Evolutionary conservation across 1,140 invertebrate genomes (phyloP).

Genomic region (Bombus soroeensis): DNA sequence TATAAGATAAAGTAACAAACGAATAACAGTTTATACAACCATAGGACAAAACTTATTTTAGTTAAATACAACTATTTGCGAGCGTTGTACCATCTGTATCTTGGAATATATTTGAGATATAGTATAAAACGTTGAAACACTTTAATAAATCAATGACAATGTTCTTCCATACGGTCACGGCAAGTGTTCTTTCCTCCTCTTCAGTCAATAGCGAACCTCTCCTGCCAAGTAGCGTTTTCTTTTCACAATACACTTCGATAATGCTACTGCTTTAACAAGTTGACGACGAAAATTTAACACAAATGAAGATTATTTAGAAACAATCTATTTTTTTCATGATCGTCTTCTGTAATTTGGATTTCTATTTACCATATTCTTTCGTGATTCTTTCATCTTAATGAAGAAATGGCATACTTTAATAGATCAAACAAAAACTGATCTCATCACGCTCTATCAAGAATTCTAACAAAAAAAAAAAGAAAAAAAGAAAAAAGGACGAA

Average conservation of each 20-base stretch:
- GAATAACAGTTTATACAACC: no score
- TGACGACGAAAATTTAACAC: background rate
- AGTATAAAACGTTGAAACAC: background rate
- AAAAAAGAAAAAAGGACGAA: no score
- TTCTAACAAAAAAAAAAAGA: no score
- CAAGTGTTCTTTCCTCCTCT: background rate
- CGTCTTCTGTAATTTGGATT: no score
- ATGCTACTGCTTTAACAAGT: background rate
- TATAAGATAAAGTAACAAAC: no score
- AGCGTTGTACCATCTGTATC: background rate
- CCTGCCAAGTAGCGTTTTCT: background rate
- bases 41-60: no score
- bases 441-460: no score
- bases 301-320: background rate
- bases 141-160: slow-evolving; percentile 9
- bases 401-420: no score
- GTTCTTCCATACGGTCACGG: background rate
- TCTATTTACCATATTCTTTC: no score
- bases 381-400: no score
- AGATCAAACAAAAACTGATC: no score
- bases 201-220: background rate
- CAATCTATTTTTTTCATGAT: background rate
- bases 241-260: background rate
- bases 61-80: no score
- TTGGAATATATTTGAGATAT: background rate